Base-by-base conservation (phyloP, 1,140 invertebrate species). In the Homalodisca vitripennis region DNA sequence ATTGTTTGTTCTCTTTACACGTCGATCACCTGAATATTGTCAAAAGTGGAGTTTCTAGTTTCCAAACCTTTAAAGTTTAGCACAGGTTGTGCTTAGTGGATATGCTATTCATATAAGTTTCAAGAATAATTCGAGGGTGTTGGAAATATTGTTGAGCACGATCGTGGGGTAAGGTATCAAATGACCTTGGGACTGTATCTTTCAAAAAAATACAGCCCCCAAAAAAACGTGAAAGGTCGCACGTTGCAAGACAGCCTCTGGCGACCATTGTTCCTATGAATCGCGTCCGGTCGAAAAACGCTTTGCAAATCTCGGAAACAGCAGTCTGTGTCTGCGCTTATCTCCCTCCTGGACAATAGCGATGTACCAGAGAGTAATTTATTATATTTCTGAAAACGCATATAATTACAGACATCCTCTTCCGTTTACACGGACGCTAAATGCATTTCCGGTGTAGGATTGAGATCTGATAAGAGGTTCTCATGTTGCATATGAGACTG, bases 361-460 rank as follows among this genome's bases (percentile, higher is more conserved):
- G 48, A 20, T 51, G 48, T 22, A 20, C 17, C 48, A 20, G 17
- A 51, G 3, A 51, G 48, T 14, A 51, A 51, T 51, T 14, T 51
- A 51, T 51, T 51, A 51, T 51, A 51, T 51, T 51, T 22, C 48
- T 20, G 14, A 51, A 51, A 51, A 51, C 48, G 48, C 48, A 51
- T 51, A 51, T 20, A 51, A 51, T 51, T 51, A 51, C 48, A 14
- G 48, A 22, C 48, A 51, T 51, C 48, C 48, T 51, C 48, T 51
- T 51, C 48, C 48, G 48, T 22, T 51, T 51, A 51, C 48, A 51
- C 48, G 48, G 48, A 20, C 48, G 48, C 48, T 51, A 51, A 51
- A 51, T 51, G 6, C 48, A 51, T 22, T 51, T 51, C 48, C 48
- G 48, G 48, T 51, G 14, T 51, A 14, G 22, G 48, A 51, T 51